These are phyloP conservation scores for Telenomus remus DNA, from an alignment of 1,140 invertebrate species.

Conservation along the genomic window DNA sequence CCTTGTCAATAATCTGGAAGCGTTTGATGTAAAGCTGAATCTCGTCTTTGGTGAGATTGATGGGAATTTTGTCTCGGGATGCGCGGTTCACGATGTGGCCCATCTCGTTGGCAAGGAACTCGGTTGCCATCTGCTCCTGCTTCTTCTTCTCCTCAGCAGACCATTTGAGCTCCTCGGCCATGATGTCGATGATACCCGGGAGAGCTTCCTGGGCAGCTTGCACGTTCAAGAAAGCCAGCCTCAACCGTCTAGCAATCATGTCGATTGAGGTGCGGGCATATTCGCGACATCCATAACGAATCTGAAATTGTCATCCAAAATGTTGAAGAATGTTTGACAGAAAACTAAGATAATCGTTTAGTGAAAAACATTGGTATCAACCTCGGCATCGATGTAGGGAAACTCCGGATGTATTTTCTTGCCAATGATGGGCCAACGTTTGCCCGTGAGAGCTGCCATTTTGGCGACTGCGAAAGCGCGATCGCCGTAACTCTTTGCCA, in stretches of 20 bases:
- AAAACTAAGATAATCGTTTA: too few relatives aligned
- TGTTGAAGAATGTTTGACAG: too few relatives aligned
- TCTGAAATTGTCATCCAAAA: too few relatives aligned
- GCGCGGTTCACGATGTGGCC: slow-evolving; percentile 94
- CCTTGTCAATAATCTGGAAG: slow-evolving; percentile 96
- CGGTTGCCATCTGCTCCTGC: slow-evolving; percentile 86
- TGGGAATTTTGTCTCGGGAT: slow-evolving; percentile 90
- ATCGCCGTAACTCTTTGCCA: slow-evolving; percentile 98
- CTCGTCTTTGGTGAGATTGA: slow-evolving; percentile 96
- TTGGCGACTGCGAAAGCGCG: slow-evolving; percentile 98
- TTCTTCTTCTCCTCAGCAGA: slow-evolving; percentile 86
- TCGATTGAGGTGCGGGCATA: slow-evolving; percentile 98
- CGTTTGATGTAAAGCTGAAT: slow-evolving; percentile 95
- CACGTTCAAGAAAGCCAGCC: slow-evolving; percentile 97
- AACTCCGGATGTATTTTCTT: slow-evolving; percentile 97
- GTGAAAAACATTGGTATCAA: too few relatives aligned
- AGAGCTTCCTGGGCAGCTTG: slow-evolving; percentile 97
- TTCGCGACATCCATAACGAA: slow-evolving; percentile 93
- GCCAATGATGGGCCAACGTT: slow-evolving; percentile 97
- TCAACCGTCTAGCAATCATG: slow-evolving; percentile 93
- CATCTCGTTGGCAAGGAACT: slow-evolving; percentile 97
- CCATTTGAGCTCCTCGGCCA: slow-evolving; percentile 98
- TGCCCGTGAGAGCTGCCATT: slow-evolving; percentile 95
- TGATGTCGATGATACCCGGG: slow-evolving; percentile 93
- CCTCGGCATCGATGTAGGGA: slow-evolving; percentile 99